These are phyloP conservation scores for Alethe castanea DNA, from an alignment of 2,113 vertebrate genomes.

Conservation along the genomic window DNA sequence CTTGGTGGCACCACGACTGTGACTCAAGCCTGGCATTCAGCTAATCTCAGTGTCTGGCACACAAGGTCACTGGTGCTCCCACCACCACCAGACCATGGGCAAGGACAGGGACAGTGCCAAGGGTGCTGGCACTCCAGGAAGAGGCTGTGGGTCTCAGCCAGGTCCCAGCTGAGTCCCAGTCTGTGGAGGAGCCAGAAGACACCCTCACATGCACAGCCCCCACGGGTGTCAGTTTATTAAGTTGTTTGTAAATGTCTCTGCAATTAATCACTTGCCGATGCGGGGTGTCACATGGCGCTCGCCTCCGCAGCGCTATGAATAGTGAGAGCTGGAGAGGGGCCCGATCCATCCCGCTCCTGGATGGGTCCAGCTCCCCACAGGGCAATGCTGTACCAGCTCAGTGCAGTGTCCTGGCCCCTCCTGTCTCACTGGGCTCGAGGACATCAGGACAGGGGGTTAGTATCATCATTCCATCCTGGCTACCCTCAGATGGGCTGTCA, in stretches of 20 bases:
- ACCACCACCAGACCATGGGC: neutral
- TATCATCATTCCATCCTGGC: neutral
- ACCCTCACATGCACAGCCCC: neutral
- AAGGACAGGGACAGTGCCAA: neutral
- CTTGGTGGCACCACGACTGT: neutral
- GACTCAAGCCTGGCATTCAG: neutral
- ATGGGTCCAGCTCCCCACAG: neutral
- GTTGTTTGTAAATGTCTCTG: neutral
- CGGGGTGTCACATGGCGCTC: neutral
- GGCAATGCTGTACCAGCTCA: neutral
- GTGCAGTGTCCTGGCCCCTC: neutral
- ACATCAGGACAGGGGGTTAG: accelerated
- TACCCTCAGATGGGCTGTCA: neutral
- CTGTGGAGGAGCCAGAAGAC: neutral
- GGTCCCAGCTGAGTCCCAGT: neutral
- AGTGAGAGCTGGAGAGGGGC: neutral
- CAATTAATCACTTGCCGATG: neutral
- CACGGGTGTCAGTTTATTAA: neutral
- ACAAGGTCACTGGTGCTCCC: neutral
- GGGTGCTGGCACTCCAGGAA: accelerated
- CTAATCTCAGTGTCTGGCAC: neutral
- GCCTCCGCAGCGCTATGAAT: neutral
- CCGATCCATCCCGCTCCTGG: neutral
- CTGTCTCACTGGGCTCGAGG: accelerated
- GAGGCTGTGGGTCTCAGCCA: neutral